Evolutionary conservation across 2,888 invertebrate species (phyloP), one percentile per base, ranked within the genome.

Genomic region (Eudasyphora cyanicolor): DNA sequence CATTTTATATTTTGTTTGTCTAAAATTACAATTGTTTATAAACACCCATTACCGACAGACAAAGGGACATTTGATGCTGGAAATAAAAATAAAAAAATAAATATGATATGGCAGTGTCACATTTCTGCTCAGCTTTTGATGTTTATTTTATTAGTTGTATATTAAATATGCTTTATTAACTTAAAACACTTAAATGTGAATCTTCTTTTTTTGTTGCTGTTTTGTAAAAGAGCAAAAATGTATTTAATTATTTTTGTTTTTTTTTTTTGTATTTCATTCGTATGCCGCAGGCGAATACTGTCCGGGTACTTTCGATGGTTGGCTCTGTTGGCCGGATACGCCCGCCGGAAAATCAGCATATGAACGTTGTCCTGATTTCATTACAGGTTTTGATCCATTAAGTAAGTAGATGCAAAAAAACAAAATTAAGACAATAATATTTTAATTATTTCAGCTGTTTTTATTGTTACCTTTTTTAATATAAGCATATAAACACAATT

Each of bases 311-410:
- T 97, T 95, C 93, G 97, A 97, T 92, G 95, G 95, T 71, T 97
- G 97, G 96, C 94, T 95, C 29, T 97, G 97, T 91, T 95, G 95
- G 91, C 95, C 95, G 84, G 94, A 95, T 93, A 96, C 97, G 14
- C 93, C 93, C 49, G 93, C 95, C 87, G 96, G 96, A 87, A 89
- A 92, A 86, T 93, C 94, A 76, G 96, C 95, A 49, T 94, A 92
- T 91, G 94, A 94, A 85, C 93, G 93, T 80, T 96, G 96, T 90
- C 96, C 96, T n/a, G 93, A 91, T 86, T 96, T 96, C 92, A 94
- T 96, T 87, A 94, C 94, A 67, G 96, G 96, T 88, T 96, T 96
- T 92, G 95, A 95, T 89, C 93, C 95, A 76, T 93, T 93, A 87
- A 93, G 96, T 96, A 92, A 94, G 96, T 94, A 86, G 57, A 17